Conservation (phyloP, 1,140 invertebrate genomes). For the Xylocopa sonorina region DNA sequence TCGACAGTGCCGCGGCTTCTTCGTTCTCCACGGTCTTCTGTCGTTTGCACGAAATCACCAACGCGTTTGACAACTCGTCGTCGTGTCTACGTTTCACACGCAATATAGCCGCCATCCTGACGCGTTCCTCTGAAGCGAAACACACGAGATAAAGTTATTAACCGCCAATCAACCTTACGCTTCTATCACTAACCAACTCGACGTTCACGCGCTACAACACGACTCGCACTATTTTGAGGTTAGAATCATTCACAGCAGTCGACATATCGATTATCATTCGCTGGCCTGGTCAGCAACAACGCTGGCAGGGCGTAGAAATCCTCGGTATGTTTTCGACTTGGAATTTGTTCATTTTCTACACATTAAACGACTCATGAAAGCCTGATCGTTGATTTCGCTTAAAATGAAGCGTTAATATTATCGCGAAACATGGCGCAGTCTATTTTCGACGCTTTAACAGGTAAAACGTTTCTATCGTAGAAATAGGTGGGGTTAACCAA, state of each 20-base stretch:
- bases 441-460: conserved; percentile 78
- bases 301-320: conserved; percentile 52
- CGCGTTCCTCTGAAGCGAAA: too few relatives aligned
- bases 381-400: conserved; percentile 35
- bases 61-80: conserved; percentile 82
- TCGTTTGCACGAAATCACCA: conserved; percentile 83
- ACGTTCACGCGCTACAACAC: background rate
- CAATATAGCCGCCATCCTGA: conserved; percentile 83
- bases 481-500: conserved; percentile 60
- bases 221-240: conserved; percentile 31
- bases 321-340: conserved; percentile 66
- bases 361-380: conserved; percentile 50
- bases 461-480: conserved; percentile 62
- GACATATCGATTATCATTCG: conserved; percentile 63
- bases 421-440: conserved; percentile 75
- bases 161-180: too few relatives aligned
- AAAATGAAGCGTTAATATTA: conserved; percentile 57
- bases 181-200: background rate
- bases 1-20: conserved; percentile 40
- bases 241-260: conserved; percentile 51
- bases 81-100: conserved; percentile 83
- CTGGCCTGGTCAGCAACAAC: conserved; percentile 58
- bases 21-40: conserved; percentile 74
- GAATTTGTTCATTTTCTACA: conserved; percentile 53
- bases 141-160: background rate